phyloP scores from a whole-genome alignment of 2,113 vertebrate genomes.

The Calonectris borealis region DNA sequence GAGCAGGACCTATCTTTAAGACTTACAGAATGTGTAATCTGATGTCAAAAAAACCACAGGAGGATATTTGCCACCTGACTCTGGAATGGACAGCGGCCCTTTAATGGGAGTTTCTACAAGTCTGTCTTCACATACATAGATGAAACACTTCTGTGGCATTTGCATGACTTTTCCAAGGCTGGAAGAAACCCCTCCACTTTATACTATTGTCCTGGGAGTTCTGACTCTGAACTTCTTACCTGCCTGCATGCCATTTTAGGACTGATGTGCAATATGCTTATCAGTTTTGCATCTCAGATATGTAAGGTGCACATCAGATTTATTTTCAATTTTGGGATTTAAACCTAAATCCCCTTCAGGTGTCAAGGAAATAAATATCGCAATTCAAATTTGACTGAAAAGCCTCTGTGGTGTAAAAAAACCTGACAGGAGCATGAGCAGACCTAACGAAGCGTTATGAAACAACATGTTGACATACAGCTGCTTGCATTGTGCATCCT shows the following conservation, averaged over 20 bases:
- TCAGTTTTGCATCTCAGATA: neutral
- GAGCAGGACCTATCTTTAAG: conserved; percentile 32
- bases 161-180: neutral
- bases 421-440: neutral
- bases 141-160: neutral
- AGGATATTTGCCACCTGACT: conserved; percentile 58
- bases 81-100: conserved; percentile 18
- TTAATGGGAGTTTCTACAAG: neutral
- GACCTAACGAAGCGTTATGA: neutral
- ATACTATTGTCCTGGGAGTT: neutral
- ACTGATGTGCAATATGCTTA: neutral
- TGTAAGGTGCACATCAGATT: neutral
- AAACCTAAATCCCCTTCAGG: neutral
- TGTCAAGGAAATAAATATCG: neutral
- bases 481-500: neutral
- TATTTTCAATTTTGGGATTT: neutral
- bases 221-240: neutral
- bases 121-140: neutral
- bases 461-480: neutral
- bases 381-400: neutral
- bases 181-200: neutral
- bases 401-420: neutral
- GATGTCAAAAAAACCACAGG: conserved; percentile 14
- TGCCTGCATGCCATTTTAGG: neutral
- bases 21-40: conserved; percentile 45